Evolutionary conservation across 2,888 invertebrate genomes (phyloP).

Genomic region (Pycnomerus fuliginosus): DNA sequence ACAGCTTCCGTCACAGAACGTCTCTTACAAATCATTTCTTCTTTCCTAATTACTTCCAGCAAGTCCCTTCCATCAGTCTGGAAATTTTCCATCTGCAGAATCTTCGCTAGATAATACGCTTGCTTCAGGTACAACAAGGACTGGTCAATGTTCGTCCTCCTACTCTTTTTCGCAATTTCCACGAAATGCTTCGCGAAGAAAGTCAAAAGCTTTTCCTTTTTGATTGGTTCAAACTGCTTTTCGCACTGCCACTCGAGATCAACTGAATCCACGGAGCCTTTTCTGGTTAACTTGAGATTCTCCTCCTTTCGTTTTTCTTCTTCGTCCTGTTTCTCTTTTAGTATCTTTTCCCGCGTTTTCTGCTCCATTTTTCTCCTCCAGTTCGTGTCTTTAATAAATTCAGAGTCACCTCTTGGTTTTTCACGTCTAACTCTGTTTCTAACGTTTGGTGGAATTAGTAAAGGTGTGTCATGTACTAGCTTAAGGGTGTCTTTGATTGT

Average conservation of each 20-base stretch:
- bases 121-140: constrained; percentile 71
- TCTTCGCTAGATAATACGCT: constrained; percentile 63
- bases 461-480: no score
- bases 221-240: constrained; percentile 56
- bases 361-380: no score
- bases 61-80: constrained; percentile 58
- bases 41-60: constrained; percentile 57
- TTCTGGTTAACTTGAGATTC: no score
- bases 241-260: constrained; percentile 54
- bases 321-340: no score
- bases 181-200: constrained; percentile 73
- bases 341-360: no score
- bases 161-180: constrained; percentile 66
- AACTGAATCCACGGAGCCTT: constrained; percentile 53
- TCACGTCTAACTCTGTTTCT: no score
- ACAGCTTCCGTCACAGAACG: no score
- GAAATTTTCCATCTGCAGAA: constrained; percentile 61
- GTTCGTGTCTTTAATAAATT: no score
- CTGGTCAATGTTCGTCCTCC: constrained; percentile 62
- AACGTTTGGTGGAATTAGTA: no score
- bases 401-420: no score
- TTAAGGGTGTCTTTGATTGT: no score
- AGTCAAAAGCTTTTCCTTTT: constrained; percentile 63
- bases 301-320: constrained; percentile 25
- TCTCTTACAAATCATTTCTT: no score